Percentiles rank a stretch among this genome's conserved stretches.
These are phyloP conservation scores for Pachyuromys duprasi DNA, from an alignment of 2,797 vertebrate species.

Conservation along the genomic window DNA sequence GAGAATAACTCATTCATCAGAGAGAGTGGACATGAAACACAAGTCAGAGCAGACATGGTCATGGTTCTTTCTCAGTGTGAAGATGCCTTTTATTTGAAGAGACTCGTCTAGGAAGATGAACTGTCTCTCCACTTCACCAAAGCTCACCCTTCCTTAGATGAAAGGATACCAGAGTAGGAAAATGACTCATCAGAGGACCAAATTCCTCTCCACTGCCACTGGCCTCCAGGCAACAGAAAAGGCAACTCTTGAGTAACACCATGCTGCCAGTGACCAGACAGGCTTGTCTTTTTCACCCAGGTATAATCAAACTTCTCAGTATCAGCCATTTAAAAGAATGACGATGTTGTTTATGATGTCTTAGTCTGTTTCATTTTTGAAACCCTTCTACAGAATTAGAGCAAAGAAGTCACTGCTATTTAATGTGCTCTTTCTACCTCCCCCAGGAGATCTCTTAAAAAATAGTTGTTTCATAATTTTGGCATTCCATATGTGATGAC, in stretches of 20 bases:
- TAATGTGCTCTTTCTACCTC: background rate
- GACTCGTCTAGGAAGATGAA: background rate
- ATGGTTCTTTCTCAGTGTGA: background rate
- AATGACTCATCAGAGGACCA: background rate
- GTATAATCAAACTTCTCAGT: no score
- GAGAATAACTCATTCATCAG: background rate
- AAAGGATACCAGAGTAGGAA: background rate
- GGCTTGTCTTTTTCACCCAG: background rate
- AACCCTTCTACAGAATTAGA: background rate
- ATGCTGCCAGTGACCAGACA: background rate
- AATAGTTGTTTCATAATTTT: background rate
- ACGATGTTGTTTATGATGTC: background rate
- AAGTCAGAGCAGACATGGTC: background rate
- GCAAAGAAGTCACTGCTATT: background rate
- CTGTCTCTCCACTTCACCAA: background rate
- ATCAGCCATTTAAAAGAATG: background rate
- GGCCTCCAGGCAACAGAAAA: background rate
- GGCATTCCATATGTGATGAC: background rate
- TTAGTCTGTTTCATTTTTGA: background rate
- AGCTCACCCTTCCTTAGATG: background rate
- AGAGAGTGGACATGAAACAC: no score
- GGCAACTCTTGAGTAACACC: background rate
- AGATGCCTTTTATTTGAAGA: background rate
- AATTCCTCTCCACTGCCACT: background rate
- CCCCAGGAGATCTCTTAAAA: background rate